Base-by-base conservation (phyloP, 2,797 vertebrate species). In the Pseudopleuronectes americanus region DNA sequence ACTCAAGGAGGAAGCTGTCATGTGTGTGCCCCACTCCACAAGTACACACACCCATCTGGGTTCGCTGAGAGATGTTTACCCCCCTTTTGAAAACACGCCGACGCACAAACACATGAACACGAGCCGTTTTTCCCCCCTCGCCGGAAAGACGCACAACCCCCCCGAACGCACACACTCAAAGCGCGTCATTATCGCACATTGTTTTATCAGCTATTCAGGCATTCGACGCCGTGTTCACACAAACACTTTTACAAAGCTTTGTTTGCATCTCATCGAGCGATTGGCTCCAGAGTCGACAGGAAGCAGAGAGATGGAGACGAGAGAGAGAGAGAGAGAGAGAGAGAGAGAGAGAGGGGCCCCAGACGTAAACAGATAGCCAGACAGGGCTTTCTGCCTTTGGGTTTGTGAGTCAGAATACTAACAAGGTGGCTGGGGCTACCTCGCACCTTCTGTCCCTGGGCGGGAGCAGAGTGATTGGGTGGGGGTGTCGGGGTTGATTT, bases 341-440 rank as follows among this genome's bases (percentile, higher is more conserved):
- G 64, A 86, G 74, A 79, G 76, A 85, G 76, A 47, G 17, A 17
- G 45, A 2, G 52, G 73, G 64, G 26, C 4, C 66, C 71, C 78
- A 83, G 87, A 84, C 78, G 21, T 88, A 85, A 89, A 86, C 84
- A 87, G 86, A 90, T 79, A 77, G 82, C 76, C 85, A 89, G 85
- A 86, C 84, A 84, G 81, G 81, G 81, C 17, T 52, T 78, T 86
- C 69, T 84, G 85, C 78, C 79, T 76, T 70, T 57, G 68, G 79
- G 81, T 71, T 80, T 73, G 85, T 81, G 83, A 80, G 83, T 71
- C 85, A 73, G 91, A 91, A 92, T 89, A 87, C 85, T 92, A 92
- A 92, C 72, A 78, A 90, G 91, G 74, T 33, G 2, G 78, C 77
- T 87, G 36, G 17, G 17, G 79, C 79, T 75, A 45, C 43, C 43